phyloP scores from a whole-genome alignment of 2,888 invertebrate species.

The Pardosa pseudoannulata region DNA sequence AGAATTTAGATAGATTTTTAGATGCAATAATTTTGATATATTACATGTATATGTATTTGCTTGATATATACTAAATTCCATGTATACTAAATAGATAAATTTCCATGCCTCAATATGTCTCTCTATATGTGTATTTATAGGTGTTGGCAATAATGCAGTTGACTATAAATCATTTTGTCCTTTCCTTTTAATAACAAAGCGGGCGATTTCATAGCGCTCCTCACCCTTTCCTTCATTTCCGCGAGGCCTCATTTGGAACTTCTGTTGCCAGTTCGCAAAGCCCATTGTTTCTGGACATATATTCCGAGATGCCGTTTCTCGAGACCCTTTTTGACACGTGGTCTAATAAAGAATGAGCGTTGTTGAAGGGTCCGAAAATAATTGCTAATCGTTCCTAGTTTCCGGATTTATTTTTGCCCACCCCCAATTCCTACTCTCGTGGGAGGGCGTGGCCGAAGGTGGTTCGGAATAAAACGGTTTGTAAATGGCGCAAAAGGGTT shows the following conservation, averaged over 20 bases:
- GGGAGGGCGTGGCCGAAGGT: constrained; percentile 53
- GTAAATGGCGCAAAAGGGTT: not conserved
- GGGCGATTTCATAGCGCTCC: constrained; percentile 10
- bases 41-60: too few relatives aligned
- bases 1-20: too few relatives aligned
- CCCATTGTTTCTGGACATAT: constrained; percentile 68
- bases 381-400: constrained; percentile 59
- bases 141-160: too few relatives aligned
- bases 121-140: too few relatives aligned
- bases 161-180: not conserved
- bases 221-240: constrained; percentile 5
- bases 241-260: constrained; percentile 51
- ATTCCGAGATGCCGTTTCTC: constrained; percentile 33
- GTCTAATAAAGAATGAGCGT: constrained; percentile 44
- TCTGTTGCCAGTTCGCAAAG: constrained; percentile 58
- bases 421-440: not conserved
- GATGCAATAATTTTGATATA: too few relatives aligned
- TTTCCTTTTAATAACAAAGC: not conserved
- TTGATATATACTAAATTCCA: too few relatives aligned
- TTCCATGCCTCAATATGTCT: too few relatives aligned
- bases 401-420: constrained; percentile 44
- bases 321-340: constrained; percentile 21
- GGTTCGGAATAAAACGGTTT: constrained; percentile 23
- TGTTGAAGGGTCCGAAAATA: constrained; percentile 54
- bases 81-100: too few relatives aligned